These are phyloP conservation scores for Regulus satrapa DNA, from an alignment of 2,113 vertebrate species.

Conservation along the genomic window DNA sequence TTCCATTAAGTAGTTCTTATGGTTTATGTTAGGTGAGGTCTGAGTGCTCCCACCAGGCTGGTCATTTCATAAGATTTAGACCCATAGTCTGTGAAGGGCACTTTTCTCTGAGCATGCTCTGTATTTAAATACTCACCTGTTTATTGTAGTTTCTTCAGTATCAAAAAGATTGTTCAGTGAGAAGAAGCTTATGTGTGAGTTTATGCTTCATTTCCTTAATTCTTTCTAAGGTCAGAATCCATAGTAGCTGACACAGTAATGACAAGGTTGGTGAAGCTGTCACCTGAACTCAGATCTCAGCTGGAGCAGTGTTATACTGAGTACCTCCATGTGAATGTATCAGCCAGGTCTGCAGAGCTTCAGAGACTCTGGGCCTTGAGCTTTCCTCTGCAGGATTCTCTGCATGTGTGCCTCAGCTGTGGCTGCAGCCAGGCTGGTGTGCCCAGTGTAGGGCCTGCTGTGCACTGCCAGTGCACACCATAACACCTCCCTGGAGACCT, in stretches of 20 bases:
- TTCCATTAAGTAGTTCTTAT: neutral
- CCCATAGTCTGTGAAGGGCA: fast-evolving
- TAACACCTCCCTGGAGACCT: neutral
- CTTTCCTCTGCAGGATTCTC: neutral
- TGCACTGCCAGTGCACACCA: neutral
- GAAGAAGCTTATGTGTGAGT: neutral
- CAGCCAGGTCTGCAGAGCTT: neutral
- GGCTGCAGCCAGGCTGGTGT: neutral
- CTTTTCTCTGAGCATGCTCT: neutral
- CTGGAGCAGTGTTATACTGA: neutral
- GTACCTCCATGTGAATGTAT: neutral
- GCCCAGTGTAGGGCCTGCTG: neutral
- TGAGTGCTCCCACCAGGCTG: neutral
- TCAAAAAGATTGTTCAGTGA: neutral
- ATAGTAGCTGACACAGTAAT: neutral
- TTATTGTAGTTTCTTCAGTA: neutral
- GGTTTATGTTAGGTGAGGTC: neutral
- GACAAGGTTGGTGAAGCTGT: neutral
- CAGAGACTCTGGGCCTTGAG: neutral
- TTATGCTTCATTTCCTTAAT: neutral
- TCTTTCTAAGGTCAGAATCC: neutral
- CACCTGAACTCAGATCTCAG: neutral
- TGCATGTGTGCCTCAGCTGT: neutral
- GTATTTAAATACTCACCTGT: neutral
- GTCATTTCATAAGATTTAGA: neutral